These are phyloP conservation scores for Microchrysa polita DNA, from an alignment of 2,888 invertebrate species.

Conservation along the genomic window DNA sequence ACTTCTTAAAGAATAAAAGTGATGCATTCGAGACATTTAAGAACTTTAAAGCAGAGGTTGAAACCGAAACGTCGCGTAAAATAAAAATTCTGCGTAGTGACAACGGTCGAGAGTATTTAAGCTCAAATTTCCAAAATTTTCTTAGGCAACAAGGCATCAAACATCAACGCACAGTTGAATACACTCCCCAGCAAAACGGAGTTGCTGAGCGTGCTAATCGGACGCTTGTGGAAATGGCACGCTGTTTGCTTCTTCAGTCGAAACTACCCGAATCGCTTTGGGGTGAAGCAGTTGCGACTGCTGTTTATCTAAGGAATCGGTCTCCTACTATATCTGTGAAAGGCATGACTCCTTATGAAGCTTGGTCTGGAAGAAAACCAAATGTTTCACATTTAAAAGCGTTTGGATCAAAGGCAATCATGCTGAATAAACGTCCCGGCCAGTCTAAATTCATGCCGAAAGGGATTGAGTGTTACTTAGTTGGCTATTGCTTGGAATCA, in stretches of 20 bases:
- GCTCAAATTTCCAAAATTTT: conserved; percentile 51
- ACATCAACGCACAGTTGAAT: too few species aligned
- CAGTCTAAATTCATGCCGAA: too few species aligned
- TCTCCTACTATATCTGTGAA: conserved; percentile 47
- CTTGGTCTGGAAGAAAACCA: conserved; percentile 50
- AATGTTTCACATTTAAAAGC: conserved; percentile 48
- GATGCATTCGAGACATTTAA: conserved; percentile 49
- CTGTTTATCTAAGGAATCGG: too few species aligned
- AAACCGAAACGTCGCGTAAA: conserved; percentile 47
- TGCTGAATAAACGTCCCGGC: conserved; percentile 46
- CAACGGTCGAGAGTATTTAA: conserved; percentile 50
- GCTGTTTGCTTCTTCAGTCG: too few species aligned
- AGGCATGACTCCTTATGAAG: conserved; percentile 53
- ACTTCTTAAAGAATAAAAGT: conserved; percentile 49
- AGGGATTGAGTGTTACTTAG: too few species aligned
- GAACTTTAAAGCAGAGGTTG: conserved; percentile 47
- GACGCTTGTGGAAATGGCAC: too few species aligned
- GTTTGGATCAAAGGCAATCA: conserved; percentile 50
- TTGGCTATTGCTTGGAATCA: too few species aligned
- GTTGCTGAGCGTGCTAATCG: too few species aligned
- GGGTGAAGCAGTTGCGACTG: too few species aligned
- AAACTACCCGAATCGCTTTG: too few species aligned
- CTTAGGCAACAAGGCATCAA: conserved; percentile 52
- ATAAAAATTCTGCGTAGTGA: conserved; percentile 46
- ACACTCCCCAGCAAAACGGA: too few species aligned